Evolutionary conservation across 2,797 vertebrate genomes (phyloP).

Genomic region (Okamejei kenojei): DNA sequence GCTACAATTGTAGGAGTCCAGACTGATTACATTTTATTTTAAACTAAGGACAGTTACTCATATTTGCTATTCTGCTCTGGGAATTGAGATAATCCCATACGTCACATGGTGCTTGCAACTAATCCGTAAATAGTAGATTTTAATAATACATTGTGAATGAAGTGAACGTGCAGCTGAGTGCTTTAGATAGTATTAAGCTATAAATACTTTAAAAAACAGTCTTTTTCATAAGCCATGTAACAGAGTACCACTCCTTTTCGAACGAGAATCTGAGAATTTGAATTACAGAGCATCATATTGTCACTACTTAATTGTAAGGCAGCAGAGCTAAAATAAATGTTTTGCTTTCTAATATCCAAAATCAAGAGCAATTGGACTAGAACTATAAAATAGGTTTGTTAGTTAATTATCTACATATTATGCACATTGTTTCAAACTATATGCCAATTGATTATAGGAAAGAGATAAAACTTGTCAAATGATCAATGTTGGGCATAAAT

Average conservation of each 20-base stretch:
- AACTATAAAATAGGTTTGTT: background rate
- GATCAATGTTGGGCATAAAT: background rate
- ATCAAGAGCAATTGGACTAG: background rate
- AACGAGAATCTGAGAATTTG: no score
- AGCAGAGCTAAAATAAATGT: background rate
- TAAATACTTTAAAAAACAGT: background rate
- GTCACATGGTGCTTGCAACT: background rate
- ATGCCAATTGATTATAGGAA: background rate
- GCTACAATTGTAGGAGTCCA: background rate
- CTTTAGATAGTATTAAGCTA: slow-evolving; percentile 5
- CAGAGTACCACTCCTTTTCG: background rate
- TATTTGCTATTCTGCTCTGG: background rate
- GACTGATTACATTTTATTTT: background rate
- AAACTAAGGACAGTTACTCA: background rate
- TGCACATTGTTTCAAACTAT: background rate
- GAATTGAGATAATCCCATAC: background rate
- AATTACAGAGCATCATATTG: background rate
- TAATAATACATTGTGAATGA: slow-evolving; percentile 18
- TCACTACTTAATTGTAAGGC: background rate
- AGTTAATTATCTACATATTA: background rate
- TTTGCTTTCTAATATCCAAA: background rate
- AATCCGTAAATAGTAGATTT: background rate
- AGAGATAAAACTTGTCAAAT: background rate
- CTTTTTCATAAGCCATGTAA: background rate
- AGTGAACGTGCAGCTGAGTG: background rate